Evolutionary conservation across 2,797 vertebrate species (phyloP), one percentile per base, ranked within the genome.

Genomic region (Acrossocheilus wenchowensis): DNA sequence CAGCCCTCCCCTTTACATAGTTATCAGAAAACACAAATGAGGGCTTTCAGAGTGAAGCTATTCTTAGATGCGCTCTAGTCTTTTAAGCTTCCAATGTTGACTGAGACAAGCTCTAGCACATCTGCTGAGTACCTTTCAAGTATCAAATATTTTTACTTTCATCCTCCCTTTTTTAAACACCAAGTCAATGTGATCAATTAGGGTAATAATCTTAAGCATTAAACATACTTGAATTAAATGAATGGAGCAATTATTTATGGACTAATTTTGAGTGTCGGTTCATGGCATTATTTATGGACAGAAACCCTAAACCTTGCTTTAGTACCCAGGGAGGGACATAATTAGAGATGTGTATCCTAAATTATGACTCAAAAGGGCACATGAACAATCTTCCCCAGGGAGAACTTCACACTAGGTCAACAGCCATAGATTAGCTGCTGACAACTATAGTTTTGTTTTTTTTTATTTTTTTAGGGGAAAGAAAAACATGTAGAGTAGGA

Each of bases 321-420:
- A 66, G 3, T 66, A 41, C 52, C 50, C 45, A 68, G 52, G 15
- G 15, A 84, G n/a, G 71, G 21, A 34, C 11, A 73, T 3, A 71
- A 26, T n/a, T 57, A 7, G n/a, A n/a, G 7, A 66, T 64, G 0
- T 64, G 14, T 75, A 75, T 60, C 26, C 5, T 77, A 50, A 77
- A 84, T 84, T 77, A 84, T 84, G 72, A 64, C 72, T 77, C 9
- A 19, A 26, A 77, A 19, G 57, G 60, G 21, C 30, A 77, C 21
- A 48, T 66, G 30, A 50, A 48, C 81, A 41, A 7, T 57, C 54
- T 64, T 11, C 54, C 57, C 30, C 34, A 11, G 54, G 41, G 71
- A 75, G 14, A 81, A 66, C 26, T 64, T 48, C 60, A 64, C 26
- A 64, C 30, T 64, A 23, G 54, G 26, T 74, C 54, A 83, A 64